Conservation (phyloP, 1,140 invertebrate genomes). For the Drosophila trapezifrons region DNA sequence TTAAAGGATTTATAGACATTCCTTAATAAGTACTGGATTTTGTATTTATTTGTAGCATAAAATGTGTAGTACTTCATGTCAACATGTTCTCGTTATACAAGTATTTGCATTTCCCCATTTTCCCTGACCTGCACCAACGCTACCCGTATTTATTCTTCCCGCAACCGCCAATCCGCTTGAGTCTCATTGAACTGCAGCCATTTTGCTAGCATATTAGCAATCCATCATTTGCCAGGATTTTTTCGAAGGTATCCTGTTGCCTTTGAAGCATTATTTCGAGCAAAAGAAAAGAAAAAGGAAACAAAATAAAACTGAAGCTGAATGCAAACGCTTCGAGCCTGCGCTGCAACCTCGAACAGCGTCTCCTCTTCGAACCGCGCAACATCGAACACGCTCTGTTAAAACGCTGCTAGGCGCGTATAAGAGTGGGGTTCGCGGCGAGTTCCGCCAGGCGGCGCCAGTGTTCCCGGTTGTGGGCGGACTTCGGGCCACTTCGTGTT, state of each 20-base stretch:
- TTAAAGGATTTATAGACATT: too few relatives aligned
- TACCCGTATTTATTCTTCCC: not conserved
- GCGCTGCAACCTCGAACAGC: conserved; percentile 2
- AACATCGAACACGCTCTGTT: not conserved
- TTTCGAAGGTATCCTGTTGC: not conserved
- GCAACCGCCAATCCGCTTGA: conserved; percentile 10
- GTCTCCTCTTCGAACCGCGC: conserved; percentile 29
- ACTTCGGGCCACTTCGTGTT: conserved; percentile 9
- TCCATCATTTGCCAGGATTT: conserved; percentile 21
- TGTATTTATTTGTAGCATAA: too few relatives aligned
- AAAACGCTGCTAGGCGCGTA: conserved; percentile 14
- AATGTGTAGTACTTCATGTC: too few relatives aligned
- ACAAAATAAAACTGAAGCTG: conserved; percentile 3
- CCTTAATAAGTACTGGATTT: too few relatives aligned
- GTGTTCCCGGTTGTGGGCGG: not conserved
- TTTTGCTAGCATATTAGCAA: conserved; percentile 11
- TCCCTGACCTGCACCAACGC: conserved; percentile 12
- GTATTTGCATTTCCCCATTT: too few relatives aligned
- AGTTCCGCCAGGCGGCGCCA: conserved; percentile 13
- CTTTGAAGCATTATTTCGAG: conserved; percentile 1
- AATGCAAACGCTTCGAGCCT: not conserved
- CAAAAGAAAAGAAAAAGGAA: not conserved
- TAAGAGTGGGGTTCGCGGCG: conserved; percentile 1
- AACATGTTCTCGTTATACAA: too few relatives aligned
- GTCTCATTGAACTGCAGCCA: conserved; percentile 6